Percentiles rank a stretch among this genome's conserved stretches.
These are phyloP conservation scores for Leucania comma DNA, from an alignment of 2,888 invertebrate genomes.

Conservation along the genomic window DNA sequence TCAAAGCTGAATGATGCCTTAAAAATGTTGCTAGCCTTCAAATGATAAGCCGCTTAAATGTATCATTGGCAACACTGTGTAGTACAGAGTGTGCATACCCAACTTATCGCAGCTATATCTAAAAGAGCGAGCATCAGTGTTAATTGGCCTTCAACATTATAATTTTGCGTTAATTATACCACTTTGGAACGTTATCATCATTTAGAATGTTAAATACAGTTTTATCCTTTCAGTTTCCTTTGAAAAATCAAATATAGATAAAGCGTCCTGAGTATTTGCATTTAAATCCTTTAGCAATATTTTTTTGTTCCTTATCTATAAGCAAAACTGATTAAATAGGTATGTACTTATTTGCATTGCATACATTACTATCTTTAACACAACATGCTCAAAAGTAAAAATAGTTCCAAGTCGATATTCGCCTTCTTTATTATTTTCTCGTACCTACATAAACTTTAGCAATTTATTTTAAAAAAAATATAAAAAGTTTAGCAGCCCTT, in stretches of 20 bases:
- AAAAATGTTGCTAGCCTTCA: conserved; percentile 57
- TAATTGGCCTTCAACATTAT: conserved; percentile 66
- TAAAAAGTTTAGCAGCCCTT: background rate
- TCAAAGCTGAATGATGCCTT: conserved; percentile 53
- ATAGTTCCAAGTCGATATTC: background rate
- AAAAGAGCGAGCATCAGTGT: conserved; percentile 39
- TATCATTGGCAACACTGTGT: conserved; percentile 28
- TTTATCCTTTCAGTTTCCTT: conserved; percentile 5
- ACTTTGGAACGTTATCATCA: conserved; percentile 43
- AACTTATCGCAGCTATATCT: conserved; percentile 32
- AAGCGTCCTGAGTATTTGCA: background rate
- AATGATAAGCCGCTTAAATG: conserved; percentile 56
- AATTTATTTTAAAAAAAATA: background rate
- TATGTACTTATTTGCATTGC: background rate
- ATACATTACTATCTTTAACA: background rate
- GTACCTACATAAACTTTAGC: background rate
- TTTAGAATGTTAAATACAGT: conserved; percentile 7
- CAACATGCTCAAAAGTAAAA: background rate
- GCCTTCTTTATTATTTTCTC: background rate
- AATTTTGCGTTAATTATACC: conserved; percentile 56
- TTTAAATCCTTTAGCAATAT: background rate
- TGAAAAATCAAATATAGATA: background rate
- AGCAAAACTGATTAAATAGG: background rate
- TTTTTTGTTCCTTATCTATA: background rate
- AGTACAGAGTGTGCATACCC: conserved; percentile 12